These are phyloP conservation scores for Zele albiditarsus DNA, from an alignment of 2,888 invertebrate species.

Conservation along the genomic window DNA sequence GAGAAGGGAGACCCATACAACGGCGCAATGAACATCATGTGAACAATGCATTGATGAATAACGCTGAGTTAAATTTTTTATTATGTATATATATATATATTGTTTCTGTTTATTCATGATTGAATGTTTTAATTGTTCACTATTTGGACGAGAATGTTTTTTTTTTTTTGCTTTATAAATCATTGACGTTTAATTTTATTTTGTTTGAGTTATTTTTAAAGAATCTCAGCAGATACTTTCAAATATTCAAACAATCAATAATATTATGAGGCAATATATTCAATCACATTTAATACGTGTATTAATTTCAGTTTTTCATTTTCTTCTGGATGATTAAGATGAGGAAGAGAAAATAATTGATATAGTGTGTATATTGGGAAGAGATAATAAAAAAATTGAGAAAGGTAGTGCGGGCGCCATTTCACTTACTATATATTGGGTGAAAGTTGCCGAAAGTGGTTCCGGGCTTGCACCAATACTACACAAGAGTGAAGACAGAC, in stretches of 20 bases:
- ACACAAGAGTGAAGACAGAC: constrained; percentile 33
- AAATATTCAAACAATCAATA: no score
- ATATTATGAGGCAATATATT: no score
- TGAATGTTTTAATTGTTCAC: no score
- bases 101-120: no score
- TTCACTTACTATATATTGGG: constrained; percentile 54
- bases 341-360: constrained; percentile 9
- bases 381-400: constrained; percentile 28
- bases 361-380: constrained; percentile 25
- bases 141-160: no score
- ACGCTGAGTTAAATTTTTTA: neutral
- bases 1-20: constrained; percentile 19
- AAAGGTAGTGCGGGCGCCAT: constrained; percentile 47
- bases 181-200: no score
- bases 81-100: neutral
- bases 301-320: no score
- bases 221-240: no score
- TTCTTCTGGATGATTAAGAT: constrained; percentile 12
- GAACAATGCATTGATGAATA: neutral
- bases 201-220: no score
- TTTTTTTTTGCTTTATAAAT: no score
- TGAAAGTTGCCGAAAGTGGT: constrained; percentile 67
- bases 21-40: constrained; percentile 13
- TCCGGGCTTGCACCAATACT: constrained; percentile 49
- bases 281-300: no score